A percentile compares a stretch with the other conserved stretches of the same genome.
These are phyloP conservation scores for Ia io DNA, from an alignment of 2,113 vertebrate species.

Conservation along the genomic window DNA sequence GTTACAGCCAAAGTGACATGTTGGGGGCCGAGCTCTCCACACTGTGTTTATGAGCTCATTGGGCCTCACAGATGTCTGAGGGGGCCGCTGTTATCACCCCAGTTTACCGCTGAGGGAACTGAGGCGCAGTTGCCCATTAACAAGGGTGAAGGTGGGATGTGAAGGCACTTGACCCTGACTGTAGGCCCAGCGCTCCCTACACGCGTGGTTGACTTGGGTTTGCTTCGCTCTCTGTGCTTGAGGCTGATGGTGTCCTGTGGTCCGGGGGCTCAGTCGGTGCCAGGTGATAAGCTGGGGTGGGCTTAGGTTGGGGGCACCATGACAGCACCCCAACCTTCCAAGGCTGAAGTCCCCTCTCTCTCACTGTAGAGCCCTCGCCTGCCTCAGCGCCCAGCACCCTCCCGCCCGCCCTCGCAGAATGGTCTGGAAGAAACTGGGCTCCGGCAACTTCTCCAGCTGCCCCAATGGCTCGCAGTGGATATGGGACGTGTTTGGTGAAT, in stretches of 20 bases:
- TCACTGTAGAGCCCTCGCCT: neutral
- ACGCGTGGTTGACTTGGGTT: no score
- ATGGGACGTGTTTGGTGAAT: constrained; percentile 88
- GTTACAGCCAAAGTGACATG: neutral
- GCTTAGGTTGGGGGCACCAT: accelerated
- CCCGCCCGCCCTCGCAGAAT: neutral
- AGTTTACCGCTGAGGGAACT: neutral
- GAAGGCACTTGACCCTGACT: accelerated
- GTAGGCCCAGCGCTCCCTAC: neutral
- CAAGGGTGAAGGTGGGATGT: accelerated
- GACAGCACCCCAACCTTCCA: neutral
- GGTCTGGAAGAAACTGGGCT: constrained; percentile 52
- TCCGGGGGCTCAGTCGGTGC: neutral
- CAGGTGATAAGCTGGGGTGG: neutral
- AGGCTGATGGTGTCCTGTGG: neutral
- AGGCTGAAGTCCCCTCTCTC: neutral
- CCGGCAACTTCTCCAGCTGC: constrained; percentile 85
- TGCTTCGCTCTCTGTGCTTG: no score
- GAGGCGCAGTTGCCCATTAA: neutral
- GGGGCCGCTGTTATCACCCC: accelerated
- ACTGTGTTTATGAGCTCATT: neutral
- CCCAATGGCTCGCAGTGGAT: constrained; percentile 92
- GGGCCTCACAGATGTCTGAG: no score
- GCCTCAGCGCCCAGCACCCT: neutral
- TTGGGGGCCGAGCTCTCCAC: neutral